A percentile compares a stretch with the other conserved stretches of the same genome.
These are phyloP conservation scores for Bubalus kerabau DNA, from an alignment of 2,113 vertebrate species.

Conservation along the genomic window DNA sequence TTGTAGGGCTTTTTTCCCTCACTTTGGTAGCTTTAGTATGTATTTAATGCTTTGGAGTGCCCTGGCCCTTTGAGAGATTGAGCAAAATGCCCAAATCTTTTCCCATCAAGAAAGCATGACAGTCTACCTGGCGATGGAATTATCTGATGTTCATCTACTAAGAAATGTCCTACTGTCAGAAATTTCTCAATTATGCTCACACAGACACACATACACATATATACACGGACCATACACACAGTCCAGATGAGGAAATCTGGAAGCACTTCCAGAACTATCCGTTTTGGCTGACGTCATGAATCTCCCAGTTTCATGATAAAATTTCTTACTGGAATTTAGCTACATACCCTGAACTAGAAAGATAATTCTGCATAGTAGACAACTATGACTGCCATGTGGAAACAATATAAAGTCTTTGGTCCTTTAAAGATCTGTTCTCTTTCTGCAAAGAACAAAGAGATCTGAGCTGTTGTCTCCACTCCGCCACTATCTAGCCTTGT, in stretches of 20 bases:
- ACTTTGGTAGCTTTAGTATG: constrained; percentile 40
- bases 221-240: neutral
- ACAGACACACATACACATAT: neutral
- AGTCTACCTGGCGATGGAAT: neutral
- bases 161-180: neutral
- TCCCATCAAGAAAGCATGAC: neutral
- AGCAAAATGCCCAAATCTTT: constrained; percentile 41
- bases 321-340: neutral
- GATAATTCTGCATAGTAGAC: neutral
- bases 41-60: constrained; percentile 42
- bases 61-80: neutral
- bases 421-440: neutral
- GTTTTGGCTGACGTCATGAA: neutral
- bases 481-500: neutral
- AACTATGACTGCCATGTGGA: neutral
- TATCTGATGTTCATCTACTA: neutral
- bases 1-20: constrained; percentile 45
- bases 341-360: neutral
- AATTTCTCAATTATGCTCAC: neutral
- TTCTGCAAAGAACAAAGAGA: neutral
- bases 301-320: neutral
- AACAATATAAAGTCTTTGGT: neutral
- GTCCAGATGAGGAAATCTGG: neutral
- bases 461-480: neutral
- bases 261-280: constrained; percentile 35